Base-by-base conservation (phyloP, 35 echinoderm and acorn worm species). In the Hemicentrotus pulcherrimus region DNA sequence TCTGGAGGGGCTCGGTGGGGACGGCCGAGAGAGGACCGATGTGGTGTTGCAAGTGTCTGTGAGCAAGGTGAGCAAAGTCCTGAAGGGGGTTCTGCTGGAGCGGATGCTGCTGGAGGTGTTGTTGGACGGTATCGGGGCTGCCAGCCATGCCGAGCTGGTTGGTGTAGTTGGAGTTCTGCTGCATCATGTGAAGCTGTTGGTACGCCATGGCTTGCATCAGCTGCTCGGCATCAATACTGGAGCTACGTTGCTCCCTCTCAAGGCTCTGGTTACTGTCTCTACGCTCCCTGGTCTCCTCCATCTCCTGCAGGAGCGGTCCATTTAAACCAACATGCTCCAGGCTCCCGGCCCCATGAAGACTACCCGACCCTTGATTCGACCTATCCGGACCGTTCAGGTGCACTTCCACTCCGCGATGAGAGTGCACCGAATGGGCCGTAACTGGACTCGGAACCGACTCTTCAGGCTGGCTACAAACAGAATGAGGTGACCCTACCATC, bases 401-500 rank as follows among this genome's bases (percentile, higher is more conserved):
- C 89, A 89, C 89, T 52, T 91, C 24, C 16, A 91, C 87, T 47
- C 95, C 88, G 11, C 86, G 46, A 45, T 88, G 48, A 35, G 95
- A 92, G 86, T 95, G 31, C 35, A 50, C 52, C 16, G 95, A 85
- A 35, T 88, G 86, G 8, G 47, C 30, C 10, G 59, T 28, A 2
- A 86, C 94, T 22, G 94, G 94, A 30, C 65, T 87, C 8, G 94
- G 94, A 61, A 86, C 94, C 16, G 65, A 91, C 70, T 96, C 94
- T 28, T 48, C 94, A 61, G 16, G 59, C 94, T 92, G 96, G 88
- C 92, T 87, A n/a, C 48, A 88, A 50, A 87, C 86, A 12, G 59
- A 97, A 89, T 91, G 96, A 59, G 96, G 96, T 47, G 94, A 96
- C 47, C 96, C 96, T 41, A 94, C 91, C 91, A 93, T 95, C 12